A percentile compares a stretch with the other conserved stretches of the same genome.
Conservation (phyloP, 2,888 invertebrate species). For the Colletes collaris region DNA sequence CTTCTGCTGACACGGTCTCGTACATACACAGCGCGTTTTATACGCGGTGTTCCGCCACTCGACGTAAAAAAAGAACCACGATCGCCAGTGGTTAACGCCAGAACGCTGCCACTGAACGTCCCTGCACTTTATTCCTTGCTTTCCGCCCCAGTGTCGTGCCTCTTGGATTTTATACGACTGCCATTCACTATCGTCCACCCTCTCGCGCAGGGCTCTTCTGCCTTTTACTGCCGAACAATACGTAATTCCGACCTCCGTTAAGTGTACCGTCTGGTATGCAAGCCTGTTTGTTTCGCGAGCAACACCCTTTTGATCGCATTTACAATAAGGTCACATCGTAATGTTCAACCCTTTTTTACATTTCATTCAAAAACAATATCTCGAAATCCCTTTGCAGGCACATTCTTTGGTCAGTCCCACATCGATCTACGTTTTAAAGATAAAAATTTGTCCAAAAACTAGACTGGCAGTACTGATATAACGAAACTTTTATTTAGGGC, state of each 20-base stretch:
- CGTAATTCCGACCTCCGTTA: constrained; percentile 6
- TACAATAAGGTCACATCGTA: neutral
- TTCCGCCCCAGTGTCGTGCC: constrained; percentile 20
- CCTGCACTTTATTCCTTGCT: constrained; percentile 53
- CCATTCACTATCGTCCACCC: constrained; percentile 39
- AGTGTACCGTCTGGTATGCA: constrained; percentile 11
- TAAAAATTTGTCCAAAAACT: too few species aligned
- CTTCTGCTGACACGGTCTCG: constrained; percentile 45
- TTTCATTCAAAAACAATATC: too few species aligned
- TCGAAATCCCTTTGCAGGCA: too few species aligned
- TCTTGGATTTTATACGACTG: constrained; percentile 58
- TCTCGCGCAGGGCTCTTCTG: constrained; percentile 25
- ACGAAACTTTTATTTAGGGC: too few species aligned
- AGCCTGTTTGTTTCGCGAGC: constrained; percentile 18
- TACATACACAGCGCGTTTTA: constrained; percentile 56
- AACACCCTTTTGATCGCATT: neutral
- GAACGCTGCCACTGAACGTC: constrained; percentile 43
- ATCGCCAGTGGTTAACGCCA: constrained; percentile 63
- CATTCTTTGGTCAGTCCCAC: too few species aligned
- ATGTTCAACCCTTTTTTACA: too few species aligned
- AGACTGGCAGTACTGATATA: too few species aligned
- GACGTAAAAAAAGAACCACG: constrained; percentile 56
- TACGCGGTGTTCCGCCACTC: constrained; percentile 32
- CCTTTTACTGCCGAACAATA: constrained; percentile 53
- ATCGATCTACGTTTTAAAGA: too few species aligned